Conservation (phyloP, 2,888 invertebrate species). For the Parnassius orleans region DNA sequence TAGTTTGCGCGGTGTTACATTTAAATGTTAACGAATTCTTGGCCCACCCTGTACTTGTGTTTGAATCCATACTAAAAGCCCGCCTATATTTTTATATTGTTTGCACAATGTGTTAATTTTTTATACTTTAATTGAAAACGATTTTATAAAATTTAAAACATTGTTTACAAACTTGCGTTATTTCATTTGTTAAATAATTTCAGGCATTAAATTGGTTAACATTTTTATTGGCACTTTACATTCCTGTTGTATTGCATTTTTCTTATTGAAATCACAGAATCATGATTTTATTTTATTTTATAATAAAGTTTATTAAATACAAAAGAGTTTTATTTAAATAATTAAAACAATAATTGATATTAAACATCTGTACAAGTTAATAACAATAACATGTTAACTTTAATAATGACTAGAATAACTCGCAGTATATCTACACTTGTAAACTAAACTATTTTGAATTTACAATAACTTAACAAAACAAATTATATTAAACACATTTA, state of each 20-base stretch:
- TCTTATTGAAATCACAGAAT: conserved; percentile 48
- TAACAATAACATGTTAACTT: conserved; percentile 50
- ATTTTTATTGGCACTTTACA: conserved; percentile 68
- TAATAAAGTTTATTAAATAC: conserved; percentile 63
- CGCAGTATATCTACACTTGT: conserved; percentile 34
- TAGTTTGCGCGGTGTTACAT: too few species aligned
- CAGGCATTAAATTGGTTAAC: conserved; percentile 55
- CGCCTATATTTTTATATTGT: too few species aligned
- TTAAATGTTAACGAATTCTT: too few species aligned
- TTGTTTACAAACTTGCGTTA: too few species aligned
- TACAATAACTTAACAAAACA: background rate
- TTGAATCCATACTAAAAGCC: too few species aligned
- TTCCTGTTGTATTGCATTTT: conserved; percentile 63
- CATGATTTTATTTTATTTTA: conserved; percentile 42
- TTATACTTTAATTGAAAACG: too few species aligned
- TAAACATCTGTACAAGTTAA: conserved; percentile 46
- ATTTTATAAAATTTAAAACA: too few species aligned
- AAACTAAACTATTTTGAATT: background rate
- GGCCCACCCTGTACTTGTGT: too few species aligned
- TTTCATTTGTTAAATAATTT: conserved; percentile 39
- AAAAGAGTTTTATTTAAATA: conserved; percentile 48
- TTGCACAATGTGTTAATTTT: too few species aligned
- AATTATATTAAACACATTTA: too few species aligned
- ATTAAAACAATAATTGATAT: conserved; percentile 41
- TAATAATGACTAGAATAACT: conserved; percentile 72